Base-by-base conservation (phyloP, 53 echinoderm and acorn worm species). In the Luidia sarsii region DNA sequence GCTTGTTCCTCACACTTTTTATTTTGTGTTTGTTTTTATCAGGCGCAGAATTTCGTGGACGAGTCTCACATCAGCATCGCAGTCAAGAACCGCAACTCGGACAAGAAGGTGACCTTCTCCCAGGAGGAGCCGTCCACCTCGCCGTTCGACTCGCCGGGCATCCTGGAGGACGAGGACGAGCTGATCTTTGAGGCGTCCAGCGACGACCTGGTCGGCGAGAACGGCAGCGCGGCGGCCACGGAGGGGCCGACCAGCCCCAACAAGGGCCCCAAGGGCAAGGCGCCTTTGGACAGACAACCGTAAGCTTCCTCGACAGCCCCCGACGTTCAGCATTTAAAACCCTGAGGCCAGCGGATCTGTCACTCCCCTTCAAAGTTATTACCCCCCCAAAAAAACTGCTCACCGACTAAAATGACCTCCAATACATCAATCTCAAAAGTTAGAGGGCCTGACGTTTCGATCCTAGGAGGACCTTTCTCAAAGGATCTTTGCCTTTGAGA, bases 31-130 rank as follows among this genome's bases (percentile, higher is more conserved):
- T 27, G 11, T 23, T 84, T 51, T 22, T 27, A 51, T 14, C 37
- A 95, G 95, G 89, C 91, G 14, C 95, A 95, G 82, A 79, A 85
- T n/a, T 70, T 95, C 2, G 33, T 95, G 8, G 92, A 95, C 64
- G 73, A 85, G n/a, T 87, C 91, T 25, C 95, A 95, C 65, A 21
- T 52, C 68, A n/a, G 57, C 27, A 33, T 39, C 22, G n/a, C 36
- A 28, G 23, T 4, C 25, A 41, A 84, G 57, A 48, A 65, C 80
- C 29, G 62, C 22, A 51, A 53, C 56, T 71, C 54, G 2, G 85
- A 85, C 35, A 80, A 72, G 43, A 54, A 72, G 64, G 91, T 91
- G 45, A 65, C 66, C 25, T 91, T 91, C 59, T 63, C 65, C 27
- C 19, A 39, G 7, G 70, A 81, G 52, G 87, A 87, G 20, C 69